A percentile compares a stretch with the other conserved stretches of the same genome.
Evolutionary conservation across 2,113 vertebrate species (phyloP).

Genomic region (Dasyprocta punctata): DNA sequence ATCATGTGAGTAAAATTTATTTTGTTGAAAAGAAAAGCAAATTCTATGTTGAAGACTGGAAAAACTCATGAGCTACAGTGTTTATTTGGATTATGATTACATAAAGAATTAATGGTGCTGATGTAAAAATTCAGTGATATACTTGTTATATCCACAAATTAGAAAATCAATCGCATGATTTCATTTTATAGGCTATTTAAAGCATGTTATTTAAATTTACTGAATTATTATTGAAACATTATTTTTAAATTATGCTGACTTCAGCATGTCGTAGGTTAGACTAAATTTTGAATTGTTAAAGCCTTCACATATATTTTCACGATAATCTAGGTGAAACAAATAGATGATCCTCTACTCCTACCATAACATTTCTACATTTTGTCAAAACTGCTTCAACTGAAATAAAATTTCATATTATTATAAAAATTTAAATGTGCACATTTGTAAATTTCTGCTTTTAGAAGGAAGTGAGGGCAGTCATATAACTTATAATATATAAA

Average conservation of each 20-base stretch:
- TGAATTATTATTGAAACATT: background rate
- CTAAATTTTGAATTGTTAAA: background rate
- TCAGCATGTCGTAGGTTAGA: background rate
- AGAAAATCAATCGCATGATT: background rate
- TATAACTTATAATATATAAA: background rate
- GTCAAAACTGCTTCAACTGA: background rate
- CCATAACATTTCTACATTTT: background rate
- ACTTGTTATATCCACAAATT: background rate
- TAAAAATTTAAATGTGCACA: background rate
- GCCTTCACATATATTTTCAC: background rate
- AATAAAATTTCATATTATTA: constrained; percentile 16
- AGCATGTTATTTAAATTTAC: background rate
- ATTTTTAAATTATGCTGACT: background rate
- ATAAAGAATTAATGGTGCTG: background rate
- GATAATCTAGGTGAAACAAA: background rate
- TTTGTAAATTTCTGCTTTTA: background rate
- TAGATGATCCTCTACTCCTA: background rate
- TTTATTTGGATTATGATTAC: background rate
- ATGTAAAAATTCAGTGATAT: background rate
- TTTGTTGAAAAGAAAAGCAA: background rate
- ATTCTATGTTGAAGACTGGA: background rate
- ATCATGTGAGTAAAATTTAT: background rate
- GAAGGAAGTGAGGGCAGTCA: background rate
- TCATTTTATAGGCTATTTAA: background rate
- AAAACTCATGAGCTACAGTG: background rate